Evolutionary conservation across 2,888 invertebrate species (phyloP).

Genomic region (Dascillus cervinus): DNA sequence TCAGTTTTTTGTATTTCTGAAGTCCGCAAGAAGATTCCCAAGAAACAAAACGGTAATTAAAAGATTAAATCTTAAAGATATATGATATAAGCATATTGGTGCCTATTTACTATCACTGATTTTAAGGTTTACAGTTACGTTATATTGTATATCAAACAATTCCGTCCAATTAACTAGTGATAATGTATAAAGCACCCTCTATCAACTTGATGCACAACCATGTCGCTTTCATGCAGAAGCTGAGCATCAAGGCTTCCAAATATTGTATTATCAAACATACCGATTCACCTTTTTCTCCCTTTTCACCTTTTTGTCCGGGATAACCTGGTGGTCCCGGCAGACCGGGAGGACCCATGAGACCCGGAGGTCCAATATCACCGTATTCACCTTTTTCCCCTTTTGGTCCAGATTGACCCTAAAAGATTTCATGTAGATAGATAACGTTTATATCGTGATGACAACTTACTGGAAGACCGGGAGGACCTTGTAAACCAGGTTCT

Average conservation of each 20-base stretch:
- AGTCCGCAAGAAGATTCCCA: constrained; percentile 14
- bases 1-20: constrained; percentile 78
- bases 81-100: too few species aligned
- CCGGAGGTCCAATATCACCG: constrained; percentile 89
- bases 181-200: too few species aligned
- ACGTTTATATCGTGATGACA: constrained; percentile 3
- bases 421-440: not conserved
- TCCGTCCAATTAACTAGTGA: too few species aligned
- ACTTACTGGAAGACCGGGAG: constrained; percentile 73
- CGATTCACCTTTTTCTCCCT: constrained; percentile 89
- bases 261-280: constrained; percentile 59
- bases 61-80: too few species aligned
- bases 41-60: too few species aligned
- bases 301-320: constrained; percentile 84
- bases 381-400: constrained; percentile 85
- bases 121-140: too few species aligned
- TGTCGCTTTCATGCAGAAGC: too few species aligned
- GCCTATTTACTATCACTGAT: too few species aligned
- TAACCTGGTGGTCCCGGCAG: constrained; percentile 76
- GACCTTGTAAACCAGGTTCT: constrained; percentile 78
- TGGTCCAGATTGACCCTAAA: constrained; percentile 70
- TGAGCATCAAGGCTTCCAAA: constrained; percentile 8
- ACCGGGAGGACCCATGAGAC: constrained; percentile 90
- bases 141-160: too few species aligned
- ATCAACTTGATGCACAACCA: too few species aligned